Percentiles rank a stretch among this genome's conserved stretches.
Evolutionary conservation across 2,797 vertebrate species (phyloP).

Genomic region (Clarias platycephalus): DNA sequence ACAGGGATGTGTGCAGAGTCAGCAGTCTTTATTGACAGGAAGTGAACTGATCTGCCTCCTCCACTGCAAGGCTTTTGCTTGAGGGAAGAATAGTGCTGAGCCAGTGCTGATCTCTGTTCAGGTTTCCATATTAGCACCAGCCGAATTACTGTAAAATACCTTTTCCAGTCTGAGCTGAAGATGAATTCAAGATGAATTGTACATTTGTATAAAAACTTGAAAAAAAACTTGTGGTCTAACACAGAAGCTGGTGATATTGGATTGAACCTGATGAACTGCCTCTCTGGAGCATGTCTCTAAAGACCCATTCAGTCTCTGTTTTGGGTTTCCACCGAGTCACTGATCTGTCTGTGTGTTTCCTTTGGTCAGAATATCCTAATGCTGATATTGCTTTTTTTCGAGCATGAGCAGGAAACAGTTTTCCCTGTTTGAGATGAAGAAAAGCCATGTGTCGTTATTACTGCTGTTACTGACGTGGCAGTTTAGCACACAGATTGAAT

Average conservation of each 20-base stretch:
- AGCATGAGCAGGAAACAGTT: slow-evolving; percentile 49
- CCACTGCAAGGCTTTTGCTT: slow-evolving; percentile 41
- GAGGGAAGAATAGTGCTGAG: slow-evolving; percentile 45
- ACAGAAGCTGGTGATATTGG: not conserved
- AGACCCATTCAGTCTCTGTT: not conserved
- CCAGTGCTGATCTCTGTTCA: slow-evolving; percentile 29
- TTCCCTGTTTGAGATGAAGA: slow-evolving; percentile 39
- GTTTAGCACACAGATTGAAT: slow-evolving; percentile 15
- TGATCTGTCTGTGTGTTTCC: slow-evolving; percentile 17
- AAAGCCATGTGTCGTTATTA: slow-evolving; percentile 39
- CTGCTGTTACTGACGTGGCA: slow-evolving; percentile 46
- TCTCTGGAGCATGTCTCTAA: not conserved
- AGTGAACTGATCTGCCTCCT: slow-evolving; percentile 53
- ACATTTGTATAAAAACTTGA: not conserved
- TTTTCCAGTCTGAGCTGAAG: slow-evolving; percentile 1
- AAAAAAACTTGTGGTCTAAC: not conserved
- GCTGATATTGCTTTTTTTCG: slow-evolving; percentile 35
- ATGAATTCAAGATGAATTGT: not conserved
- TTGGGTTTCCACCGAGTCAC: not conserved
- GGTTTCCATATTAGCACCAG: slow-evolving; percentile 23
- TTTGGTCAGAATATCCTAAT: slow-evolving; percentile 32
- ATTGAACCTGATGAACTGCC: slow-evolving; percentile 28
- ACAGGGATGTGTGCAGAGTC: slow-evolving; percentile 51
- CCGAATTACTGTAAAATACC: slow-evolving; percentile 6
- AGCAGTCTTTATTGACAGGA: slow-evolving; percentile 57